Percentiles rank a stretch among this genome's conserved stretches.
Evolutionary conservation across 2,797 vertebrate genomes (phyloP).

Genomic region (Catostomus latipinnis): DNA sequence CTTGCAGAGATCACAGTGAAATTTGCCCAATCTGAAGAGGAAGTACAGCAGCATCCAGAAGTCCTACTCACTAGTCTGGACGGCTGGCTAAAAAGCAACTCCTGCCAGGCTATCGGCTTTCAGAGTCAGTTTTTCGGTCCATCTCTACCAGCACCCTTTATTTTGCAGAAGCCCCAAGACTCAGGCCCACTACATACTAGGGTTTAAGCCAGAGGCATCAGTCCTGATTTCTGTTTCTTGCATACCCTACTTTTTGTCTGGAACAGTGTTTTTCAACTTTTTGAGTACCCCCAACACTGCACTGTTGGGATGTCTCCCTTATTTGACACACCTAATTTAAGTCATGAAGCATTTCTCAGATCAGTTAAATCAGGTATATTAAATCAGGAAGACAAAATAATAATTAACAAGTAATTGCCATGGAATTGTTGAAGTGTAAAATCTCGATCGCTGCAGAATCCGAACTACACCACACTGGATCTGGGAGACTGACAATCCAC

Average conservation of each 20-base stretch:
- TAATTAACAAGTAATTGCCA: too few species aligned
- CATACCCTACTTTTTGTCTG: constrained; percentile 37
- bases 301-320: too few species aligned
- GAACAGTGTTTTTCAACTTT: background rate
- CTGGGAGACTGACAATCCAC: background rate
- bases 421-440: background rate
- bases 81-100: constrained; percentile 53
- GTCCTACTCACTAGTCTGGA: background rate
- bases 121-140: constrained; percentile 44
- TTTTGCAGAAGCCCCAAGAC: constrained; percentile 30
- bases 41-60: constrained; percentile 70
- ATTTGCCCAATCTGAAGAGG: constrained; percentile 75
- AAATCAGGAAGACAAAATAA: too few species aligned
- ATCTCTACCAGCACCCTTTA: constrained; percentile 64
- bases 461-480: background rate
- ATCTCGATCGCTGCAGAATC: background rate
- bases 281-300: too few species aligned
- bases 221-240: constrained; percentile 65
- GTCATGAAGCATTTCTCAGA: too few species aligned
- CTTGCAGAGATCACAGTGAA: constrained; percentile 68
- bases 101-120: constrained; percentile 77
- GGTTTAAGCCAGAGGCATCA: constrained; percentile 74
- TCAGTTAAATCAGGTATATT: too few species aligned
- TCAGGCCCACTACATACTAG: constrained; percentile 54
- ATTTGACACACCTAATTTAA: too few species aligned